phyloP scores from a whole-genome alignment of 2,797 vertebrate species.

The Adelosebastes latens region DNA sequence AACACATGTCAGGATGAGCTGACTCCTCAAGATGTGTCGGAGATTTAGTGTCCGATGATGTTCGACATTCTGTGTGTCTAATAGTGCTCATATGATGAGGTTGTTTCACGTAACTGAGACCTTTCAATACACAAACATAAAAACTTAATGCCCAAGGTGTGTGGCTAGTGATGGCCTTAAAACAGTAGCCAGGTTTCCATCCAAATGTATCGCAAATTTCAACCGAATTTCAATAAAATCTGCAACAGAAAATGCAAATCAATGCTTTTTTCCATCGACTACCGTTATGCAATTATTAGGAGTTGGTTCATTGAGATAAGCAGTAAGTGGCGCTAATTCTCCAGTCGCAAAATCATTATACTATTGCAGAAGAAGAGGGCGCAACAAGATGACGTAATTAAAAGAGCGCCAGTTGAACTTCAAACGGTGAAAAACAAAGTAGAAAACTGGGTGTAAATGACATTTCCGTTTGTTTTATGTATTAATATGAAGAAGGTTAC shows the following conservation, averaged over 20 bases:
- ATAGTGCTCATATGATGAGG: background rate
- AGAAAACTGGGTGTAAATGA: background rate
- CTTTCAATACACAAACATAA: background rate
- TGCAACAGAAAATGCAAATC: too few relatives aligned
- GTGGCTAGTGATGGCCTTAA: background rate
- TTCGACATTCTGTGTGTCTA: background rate
- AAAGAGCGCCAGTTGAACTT: background rate
- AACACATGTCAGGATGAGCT: background rate
- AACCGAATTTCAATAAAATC: too few relatives aligned
- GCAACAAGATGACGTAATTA: background rate
- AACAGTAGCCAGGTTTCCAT: too few relatives aligned
- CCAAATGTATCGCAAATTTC: too few relatives aligned
- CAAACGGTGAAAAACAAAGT: background rate
- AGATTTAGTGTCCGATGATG: background rate
- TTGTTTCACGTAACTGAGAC: background rate
- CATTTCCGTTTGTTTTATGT: background rate
- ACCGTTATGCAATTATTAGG: accelerated
- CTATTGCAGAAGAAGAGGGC: accelerated
- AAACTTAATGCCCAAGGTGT: background rate
- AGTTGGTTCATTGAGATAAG: too few relatives aligned
- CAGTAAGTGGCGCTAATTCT: too few relatives aligned
- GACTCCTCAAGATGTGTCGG: background rate
- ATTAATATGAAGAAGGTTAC: background rate
- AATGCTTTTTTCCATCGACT: too few relatives aligned
- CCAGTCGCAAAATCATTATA: too few relatives aligned